These are phyloP conservation scores for Geophilus truncorum DNA, from an alignment of 2,888 invertebrate species.

Conservation along the genomic window DNA sequence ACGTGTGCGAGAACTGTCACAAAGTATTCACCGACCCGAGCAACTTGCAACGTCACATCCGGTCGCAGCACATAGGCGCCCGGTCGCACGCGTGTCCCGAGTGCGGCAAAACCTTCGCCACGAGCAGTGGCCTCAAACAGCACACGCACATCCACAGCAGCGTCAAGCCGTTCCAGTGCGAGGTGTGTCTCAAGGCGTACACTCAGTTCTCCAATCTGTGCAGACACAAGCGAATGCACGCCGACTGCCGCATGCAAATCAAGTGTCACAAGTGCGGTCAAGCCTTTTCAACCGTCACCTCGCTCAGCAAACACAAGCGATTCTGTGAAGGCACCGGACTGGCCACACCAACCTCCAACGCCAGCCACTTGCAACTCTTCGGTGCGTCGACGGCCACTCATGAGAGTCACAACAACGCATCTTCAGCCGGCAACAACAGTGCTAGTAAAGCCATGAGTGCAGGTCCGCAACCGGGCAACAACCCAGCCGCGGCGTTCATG, in stretches of 20 bases:
- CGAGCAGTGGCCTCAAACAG: slow-evolving; percentile 95
- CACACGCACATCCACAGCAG: slow-evolving; percentile 98
- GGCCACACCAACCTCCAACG: slow-evolving; percentile 30
- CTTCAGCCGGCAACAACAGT: slow-evolving; percentile 29
- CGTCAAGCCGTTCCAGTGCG: slow-evolving; percentile 93
- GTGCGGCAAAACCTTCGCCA: slow-evolving; percentile 98
- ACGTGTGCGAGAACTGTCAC: slow-evolving; percentile 78
- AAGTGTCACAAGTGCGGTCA: slow-evolving; percentile 93
- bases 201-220: slow-evolving; percentile 99
- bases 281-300: slow-evolving; percentile 84
- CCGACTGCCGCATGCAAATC: slow-evolving; percentile 85
- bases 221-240: slow-evolving; percentile 99
- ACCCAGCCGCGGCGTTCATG: slow-evolving; percentile 49
- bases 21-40: slow-evolving; percentile 94
- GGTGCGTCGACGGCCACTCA: background rate
- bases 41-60: slow-evolving; percentile 93
- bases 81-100: slow-evolving; percentile 95
- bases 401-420: background rate
- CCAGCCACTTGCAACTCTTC: background rate
- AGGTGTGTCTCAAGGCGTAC: slow-evolving; percentile 93
- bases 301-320: slow-evolving; percentile 89
- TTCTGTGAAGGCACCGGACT: slow-evolving; percentile 74
- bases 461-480: slow-evolving; percentile 36
- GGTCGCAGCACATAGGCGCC: slow-evolving; percentile 91
- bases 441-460: slow-evolving; percentile 33